These are phyloP conservation scores for Oncorhynchus nerka DNA, from an alignment of 2,113 vertebrate genomes.

Conservation along the genomic window DNA sequence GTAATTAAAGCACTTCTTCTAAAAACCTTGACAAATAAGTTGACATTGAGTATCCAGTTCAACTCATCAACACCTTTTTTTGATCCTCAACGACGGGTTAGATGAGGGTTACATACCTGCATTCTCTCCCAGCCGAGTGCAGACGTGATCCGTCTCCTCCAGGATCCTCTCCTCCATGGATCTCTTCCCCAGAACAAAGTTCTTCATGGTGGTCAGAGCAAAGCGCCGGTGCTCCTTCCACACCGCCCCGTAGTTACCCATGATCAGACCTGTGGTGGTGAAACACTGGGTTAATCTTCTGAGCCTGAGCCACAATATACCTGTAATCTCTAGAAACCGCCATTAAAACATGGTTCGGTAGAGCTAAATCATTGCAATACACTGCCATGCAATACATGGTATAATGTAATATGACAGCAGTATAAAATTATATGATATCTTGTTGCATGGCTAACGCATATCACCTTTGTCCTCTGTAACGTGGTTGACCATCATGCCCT, in stretches of 20 bases:
- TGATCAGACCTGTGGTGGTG: constrained; percentile 50
- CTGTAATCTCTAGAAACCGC: not conserved
- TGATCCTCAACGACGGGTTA: too few species aligned
- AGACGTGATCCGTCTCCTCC: constrained; percentile 60
- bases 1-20: too few species aligned
- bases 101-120: constrained; percentile 20
- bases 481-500: constrained; percentile 25
- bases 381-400: not conserved
- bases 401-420: not conserved
- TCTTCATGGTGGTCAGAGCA: constrained; percentile 67
- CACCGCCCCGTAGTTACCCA: constrained; percentile 46
- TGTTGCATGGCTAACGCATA: not conserved
- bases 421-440: not conserved
- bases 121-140: constrained; percentile 25
- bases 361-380: too few species aligned
- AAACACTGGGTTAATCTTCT: not conserved
- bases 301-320: not conserved
- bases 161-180: constrained; percentile 73
- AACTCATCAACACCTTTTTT: too few species aligned
- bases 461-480: constrained; percentile 14
- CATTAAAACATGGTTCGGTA: too few species aligned
- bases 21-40: too few species aligned
- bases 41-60: too few species aligned
- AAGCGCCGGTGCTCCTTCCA: constrained; percentile 78
- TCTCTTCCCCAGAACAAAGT: constrained; percentile 81